Base-by-base conservation (phyloP, 2,797 vertebrate species). In the Gila robusta region DNA sequence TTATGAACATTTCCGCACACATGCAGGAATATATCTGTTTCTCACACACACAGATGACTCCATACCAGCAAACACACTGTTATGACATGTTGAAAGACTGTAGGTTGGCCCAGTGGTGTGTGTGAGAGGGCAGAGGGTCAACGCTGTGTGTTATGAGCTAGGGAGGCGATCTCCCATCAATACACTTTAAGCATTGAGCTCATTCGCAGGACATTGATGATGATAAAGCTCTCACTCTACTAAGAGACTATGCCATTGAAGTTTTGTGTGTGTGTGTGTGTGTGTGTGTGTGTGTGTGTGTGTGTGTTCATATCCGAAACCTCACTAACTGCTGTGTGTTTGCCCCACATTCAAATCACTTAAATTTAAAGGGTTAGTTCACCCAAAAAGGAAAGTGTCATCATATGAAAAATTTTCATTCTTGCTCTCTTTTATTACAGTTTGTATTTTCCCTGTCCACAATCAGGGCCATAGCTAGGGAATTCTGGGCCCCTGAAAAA, bases 311-410 rank as follows among this genome's bases (percentile, higher is more conserved):
- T 70, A 49, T 81, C 87, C 87, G 94, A 94, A 94, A 95, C 96
- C 94, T 96, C 91, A 94, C 94, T 96, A 95, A 95, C 95, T 93
- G 91, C 93, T 91, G 93, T 95, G 96, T 96, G 96, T 96, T 95
- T 95, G 94, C 91, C 94, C 95, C 95, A 95, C 95, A 96, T 95
- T 94, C 93, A 95, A 96, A 96, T 97, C 93, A 89, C 90, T 93
- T 94, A 93, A 41, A 16, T 2, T 76, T 35, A 12, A 52, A 54
- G 2, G n/a, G 16, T 17, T 73, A 73, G 41, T 10, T 73, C 47
- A 28, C n/a, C 16, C 41, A 19, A 73, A 47, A 73, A 49, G 28
- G 0, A 35, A 21, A 76, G 10, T 3, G 16, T 52, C 47, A 35
- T 14, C 44, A 47, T 47, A 12, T 12, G 39, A 41, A 10, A 12